Evolutionary conservation across 2,797 vertebrate genomes (phyloP), one percentile per base, ranked within the genome.

Genomic region (Champsocephalus gunnari): DNA sequence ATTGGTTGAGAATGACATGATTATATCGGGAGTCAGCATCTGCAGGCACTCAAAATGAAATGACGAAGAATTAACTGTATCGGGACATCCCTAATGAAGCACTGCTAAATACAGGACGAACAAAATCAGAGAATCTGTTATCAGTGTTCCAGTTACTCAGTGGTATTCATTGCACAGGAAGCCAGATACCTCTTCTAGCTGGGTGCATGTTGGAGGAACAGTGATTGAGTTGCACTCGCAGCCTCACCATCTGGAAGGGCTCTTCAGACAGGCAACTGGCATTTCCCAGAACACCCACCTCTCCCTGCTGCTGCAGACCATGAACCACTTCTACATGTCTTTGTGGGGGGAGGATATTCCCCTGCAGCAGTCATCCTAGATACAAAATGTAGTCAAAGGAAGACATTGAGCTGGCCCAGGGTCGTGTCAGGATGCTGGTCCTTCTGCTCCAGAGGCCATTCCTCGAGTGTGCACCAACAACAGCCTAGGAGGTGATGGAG

Each of bases 231-330:
- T 83, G 63, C 73, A 80, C 59, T 81, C 70, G 76, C 34, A 67
- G 73, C 62, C 78, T 80, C 55, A 84, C 85, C 90, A 92, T 90
- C 89, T 92, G 89, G 89, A 86, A 68, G 58, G 50, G 62, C 71
- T 79, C 79, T 82, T 82, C 67, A 82, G 67, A 76, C 65, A 67
- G 53, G 44, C 58, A 71, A 80, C 79, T 70, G 48, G n/a, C 17
- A 7, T 81, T 59, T 82, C 86, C 87, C 81, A 48, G 44, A 71
- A 49, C 75, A 85, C 71, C 63, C 11, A 47, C 47, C 16, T 50
- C 69, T 61, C 75, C 65, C 66, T 44, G 47, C 68, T 73, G 71
- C 69, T 66, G 34, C 50, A 80, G 80, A 87, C 85, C 81, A 87
- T 88, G 79, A 84, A 81, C 68, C 70, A 68, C 61, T 85, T 88